phyloP scores from a whole-genome alignment of 2,797 vertebrate genomes.

The Tragopan temminckii region DNA sequence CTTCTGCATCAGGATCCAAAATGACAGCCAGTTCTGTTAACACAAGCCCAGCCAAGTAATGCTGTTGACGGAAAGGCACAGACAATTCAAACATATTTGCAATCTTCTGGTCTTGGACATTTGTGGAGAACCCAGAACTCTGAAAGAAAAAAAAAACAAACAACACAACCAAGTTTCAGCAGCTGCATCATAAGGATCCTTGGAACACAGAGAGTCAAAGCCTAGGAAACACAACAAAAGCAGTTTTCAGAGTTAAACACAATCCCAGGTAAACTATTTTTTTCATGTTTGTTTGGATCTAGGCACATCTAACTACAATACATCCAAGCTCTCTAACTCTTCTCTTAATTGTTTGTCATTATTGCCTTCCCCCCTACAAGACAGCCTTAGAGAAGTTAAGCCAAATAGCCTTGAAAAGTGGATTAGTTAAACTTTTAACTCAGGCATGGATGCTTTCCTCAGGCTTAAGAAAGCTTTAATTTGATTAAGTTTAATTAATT shows the following conservation, averaged over 20 bases:
- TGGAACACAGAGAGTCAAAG: neutral
- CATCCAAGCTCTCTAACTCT: neutral
- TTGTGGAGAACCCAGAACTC: constrained; percentile 98
- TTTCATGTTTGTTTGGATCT: neutral
- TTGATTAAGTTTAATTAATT: neutral
- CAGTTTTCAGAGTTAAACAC: neutral
- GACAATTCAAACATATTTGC: constrained; percentile 99
- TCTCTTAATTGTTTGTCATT: neutral
- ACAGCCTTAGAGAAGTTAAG: neutral
- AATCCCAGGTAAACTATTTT: neutral
- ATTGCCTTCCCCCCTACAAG: neutral
- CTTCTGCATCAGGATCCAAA: constrained; percentile 96
- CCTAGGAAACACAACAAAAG: neutral
- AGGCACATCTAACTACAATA: neutral
- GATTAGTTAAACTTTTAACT: constrained; percentile 20
- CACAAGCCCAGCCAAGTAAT: constrained; percentile 94
- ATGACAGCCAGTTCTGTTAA: constrained; percentile 94
- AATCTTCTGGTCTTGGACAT: constrained; percentile 97
- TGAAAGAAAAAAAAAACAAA: constrained; percentile 56
- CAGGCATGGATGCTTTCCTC: neutral
- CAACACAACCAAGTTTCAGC: neutral
- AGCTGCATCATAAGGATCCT: neutral
- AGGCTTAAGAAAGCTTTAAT: constrained; percentile 20
- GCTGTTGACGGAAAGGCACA: constrained; percentile 96
- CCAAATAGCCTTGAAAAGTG: constrained; percentile 34